These are phyloP conservation scores for Dasyornis broadbenti DNA, from an alignment of 2,113 vertebrate species.

Conservation along the genomic window DNA sequence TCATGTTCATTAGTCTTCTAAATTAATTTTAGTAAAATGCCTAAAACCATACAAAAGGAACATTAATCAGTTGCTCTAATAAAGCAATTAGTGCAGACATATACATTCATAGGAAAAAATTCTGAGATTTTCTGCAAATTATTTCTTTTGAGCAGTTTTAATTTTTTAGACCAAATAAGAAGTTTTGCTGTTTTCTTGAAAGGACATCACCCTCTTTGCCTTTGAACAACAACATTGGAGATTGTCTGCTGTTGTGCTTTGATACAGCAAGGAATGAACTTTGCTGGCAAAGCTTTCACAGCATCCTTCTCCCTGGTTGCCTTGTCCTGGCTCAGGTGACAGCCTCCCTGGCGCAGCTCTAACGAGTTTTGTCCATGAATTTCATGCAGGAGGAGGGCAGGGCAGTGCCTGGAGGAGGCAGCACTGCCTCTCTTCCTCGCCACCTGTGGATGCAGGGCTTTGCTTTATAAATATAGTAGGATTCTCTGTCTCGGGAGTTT, in stretches of 20 bases:
- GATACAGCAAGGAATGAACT: not conserved
- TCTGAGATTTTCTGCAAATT: not conserved
- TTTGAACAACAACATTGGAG: not conserved
- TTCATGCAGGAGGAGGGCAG: not conserved
- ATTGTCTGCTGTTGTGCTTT: accelerated
- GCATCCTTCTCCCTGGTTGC: not conserved
- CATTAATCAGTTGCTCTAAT: not conserved
- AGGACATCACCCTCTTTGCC: not conserved
- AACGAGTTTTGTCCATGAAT: not conserved
- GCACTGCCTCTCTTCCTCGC: not conserved
- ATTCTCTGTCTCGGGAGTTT: not conserved
- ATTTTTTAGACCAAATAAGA: not conserved
- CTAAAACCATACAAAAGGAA: not conserved
- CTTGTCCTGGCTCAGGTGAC: not conserved
- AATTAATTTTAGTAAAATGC: slow-evolving; percentile 32
- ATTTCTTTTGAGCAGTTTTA: not conserved
- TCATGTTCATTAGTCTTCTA: slow-evolving; percentile 15
- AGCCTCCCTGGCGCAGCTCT: not conserved
- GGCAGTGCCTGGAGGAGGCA: not conserved
- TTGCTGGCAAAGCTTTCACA: not conserved
- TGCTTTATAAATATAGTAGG: not conserved
- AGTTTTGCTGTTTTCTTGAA: not conserved
- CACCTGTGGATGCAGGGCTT: not conserved
- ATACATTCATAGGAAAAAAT: not conserved
- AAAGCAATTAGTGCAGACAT: not conserved